Evolutionary conservation across 2,113 vertebrate species (phyloP).

Genomic region (Capricornis sumatraensis): DNA sequence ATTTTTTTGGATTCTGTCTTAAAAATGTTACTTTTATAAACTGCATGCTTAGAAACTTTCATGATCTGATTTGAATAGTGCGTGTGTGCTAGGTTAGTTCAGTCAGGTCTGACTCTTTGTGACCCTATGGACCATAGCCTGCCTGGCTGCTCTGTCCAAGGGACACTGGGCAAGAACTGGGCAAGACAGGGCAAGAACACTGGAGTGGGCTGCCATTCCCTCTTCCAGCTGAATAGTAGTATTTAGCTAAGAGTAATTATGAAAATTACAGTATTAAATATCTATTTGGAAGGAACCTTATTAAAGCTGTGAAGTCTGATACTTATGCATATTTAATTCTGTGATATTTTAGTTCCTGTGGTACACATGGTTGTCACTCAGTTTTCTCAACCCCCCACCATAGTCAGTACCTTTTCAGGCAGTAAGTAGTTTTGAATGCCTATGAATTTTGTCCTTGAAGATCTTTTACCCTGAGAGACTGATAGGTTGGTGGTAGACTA

Average conservation of each 20-base stretch:
- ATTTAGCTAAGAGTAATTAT: neutral
- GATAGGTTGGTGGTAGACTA: neutral
- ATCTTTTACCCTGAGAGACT: neutral
- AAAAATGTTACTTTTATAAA: neutral
- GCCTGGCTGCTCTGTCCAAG: neutral
- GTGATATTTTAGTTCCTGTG: neutral
- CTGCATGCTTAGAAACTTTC: neutral
- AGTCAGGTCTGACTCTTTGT: neutral
- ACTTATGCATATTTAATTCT: neutral
- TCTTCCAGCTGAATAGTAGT: neutral
- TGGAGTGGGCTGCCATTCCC: neutral
- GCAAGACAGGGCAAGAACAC: neutral
- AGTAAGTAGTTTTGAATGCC: neutral
- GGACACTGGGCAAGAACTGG: neutral
- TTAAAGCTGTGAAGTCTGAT: neutral
- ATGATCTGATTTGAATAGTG: neutral
- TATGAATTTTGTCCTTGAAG: neutral
- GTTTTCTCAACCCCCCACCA: neutral
- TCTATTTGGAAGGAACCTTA: neutral
- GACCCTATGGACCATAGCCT: neutral
- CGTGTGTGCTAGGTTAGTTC: neutral
- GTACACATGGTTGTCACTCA: neutral
- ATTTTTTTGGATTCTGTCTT: neutral
- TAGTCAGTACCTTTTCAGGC: neutral
- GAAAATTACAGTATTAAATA: neutral